Evolutionary conservation across 2,113 vertebrate genomes (phyloP), one percentile per base, ranked within the genome.

Genomic region (Alexandromys fortis): DNA sequence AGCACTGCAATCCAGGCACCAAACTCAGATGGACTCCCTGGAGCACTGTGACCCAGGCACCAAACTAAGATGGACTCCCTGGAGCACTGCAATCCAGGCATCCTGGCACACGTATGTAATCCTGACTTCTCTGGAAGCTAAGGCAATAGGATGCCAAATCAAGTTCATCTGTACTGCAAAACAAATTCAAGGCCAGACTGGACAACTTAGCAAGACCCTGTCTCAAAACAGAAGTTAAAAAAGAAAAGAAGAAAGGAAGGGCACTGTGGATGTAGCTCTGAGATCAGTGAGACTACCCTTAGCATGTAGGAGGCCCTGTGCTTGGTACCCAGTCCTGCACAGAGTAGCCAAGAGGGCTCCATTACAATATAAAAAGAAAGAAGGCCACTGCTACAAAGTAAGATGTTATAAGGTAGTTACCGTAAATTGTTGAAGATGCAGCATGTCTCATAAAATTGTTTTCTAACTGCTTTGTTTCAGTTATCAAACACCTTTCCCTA

Each of bases 391-490:
- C 28, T 73, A 96, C 30, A 87, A 94, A 49, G 55, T 26, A 78
- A 65, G 72, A 76, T 86, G 52, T 73, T 17, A 47, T 94, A 88
- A 93, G 7, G 2, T 7, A 83, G n/a, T 6, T 70, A 10, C 21
- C 10, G 68, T 86, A 12, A 33, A 90, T 35, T 89, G 42, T 28
- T 93, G 76, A 94, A 67, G 12, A 88, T 47, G 1, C 11, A 93
- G 55, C 26, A 77, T 78, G 45, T 47, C 55, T 89, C 45, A 75
- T 16, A 89, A 1, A 70, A 85, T 14, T 35, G 42, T 30, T 92
- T 89, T 93, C 73, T 82, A 22, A 86, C n/a, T 61, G 65, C 16
- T 94, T 94, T 45, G 13, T 26, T 94, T 73, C 65, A 16, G 61
- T 49, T 94, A 92, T 38, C n/a, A 89, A 90, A 26, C 11, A 89